Conservation (phyloP, 2,797 vertebrate genomes). For the Ptychobarbus kaznakovi region DNA sequence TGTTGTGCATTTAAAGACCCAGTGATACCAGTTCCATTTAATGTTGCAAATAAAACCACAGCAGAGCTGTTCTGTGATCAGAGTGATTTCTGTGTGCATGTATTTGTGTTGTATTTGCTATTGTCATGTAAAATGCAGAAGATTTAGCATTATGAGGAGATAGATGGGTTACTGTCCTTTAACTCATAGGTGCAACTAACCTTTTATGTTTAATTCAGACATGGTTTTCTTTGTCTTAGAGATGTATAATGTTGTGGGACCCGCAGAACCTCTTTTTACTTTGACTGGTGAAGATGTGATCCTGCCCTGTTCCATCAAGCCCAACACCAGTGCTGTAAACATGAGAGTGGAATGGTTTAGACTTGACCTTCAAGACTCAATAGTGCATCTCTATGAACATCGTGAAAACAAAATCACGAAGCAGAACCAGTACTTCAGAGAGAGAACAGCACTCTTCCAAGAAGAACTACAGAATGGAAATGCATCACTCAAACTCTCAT, state of each 20-base stretch:
- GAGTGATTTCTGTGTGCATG: neutral
- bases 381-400: slow-evolving; percentile 37
- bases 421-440: slow-evolving; percentile 29
- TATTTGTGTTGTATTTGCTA: neutral
- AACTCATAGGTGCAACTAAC: neutral
- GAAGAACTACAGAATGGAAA: slow-evolving; percentile 62
- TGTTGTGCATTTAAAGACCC: neutral
- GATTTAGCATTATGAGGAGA: neutral
- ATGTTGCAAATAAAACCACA: neutral
- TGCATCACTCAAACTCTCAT: slow-evolving; percentile 62
- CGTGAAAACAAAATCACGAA: neutral
- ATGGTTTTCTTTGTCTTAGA: slow-evolving; percentile 6
- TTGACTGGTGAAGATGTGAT: slow-evolving; percentile 44
- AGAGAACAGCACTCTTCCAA: slow-evolving; percentile 55
- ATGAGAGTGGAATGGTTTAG: slow-evolving; percentile 58
- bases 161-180: neutral
- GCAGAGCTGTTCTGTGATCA: neutral
- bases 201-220: neutral
- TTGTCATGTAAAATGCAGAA: neutral
- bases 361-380: neutral
- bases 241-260: neutral
- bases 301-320: slow-evolving; percentile 40
- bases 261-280: neutral
- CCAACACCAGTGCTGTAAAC: neutral
- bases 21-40: neutral